Percentiles rank a stretch among this genome's conserved stretches.
phyloP scores from a whole-genome alignment of 1,140 invertebrate genomes.

The Drosophila punjabiensis region DNA sequence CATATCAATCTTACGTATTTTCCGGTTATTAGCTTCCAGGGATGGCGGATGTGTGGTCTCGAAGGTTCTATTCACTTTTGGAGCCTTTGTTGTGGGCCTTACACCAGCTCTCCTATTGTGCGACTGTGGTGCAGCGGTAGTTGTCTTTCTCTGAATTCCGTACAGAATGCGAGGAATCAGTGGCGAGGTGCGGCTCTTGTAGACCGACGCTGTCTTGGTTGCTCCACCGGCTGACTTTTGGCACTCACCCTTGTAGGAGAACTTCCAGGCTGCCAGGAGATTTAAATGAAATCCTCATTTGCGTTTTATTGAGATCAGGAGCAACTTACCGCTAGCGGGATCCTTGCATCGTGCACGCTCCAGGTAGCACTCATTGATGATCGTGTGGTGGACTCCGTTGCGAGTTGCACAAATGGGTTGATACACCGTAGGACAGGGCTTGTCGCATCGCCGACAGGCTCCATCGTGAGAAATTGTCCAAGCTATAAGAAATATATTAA shows the following conservation, averaged over 20 bases:
- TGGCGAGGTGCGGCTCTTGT: background rate
- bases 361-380: constrained; percentile 76
- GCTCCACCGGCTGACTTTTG: background rate
- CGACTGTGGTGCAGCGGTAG: background rate
- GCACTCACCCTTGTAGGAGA: constrained; percentile 60
- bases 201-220: constrained; percentile 7
- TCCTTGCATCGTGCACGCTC: constrained; percentile 72
- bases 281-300: background rate
- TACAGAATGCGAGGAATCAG: constrained; percentile 45
- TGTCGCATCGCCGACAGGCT: constrained; percentile 60
- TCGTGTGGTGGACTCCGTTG: constrained; percentile 70
- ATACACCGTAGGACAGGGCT: constrained; percentile 60
- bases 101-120: background rate
- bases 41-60: constrained; percentile 17
- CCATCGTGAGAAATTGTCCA: constrained; percentile 70
- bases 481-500: constrained; percentile 20
- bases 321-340: constrained; percentile 56
- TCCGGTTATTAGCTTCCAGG: constrained; percentile 59
- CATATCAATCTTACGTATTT: constrained; percentile 63
- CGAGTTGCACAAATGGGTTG: constrained; percentile 69
- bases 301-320: too few species aligned
- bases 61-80: background rate
- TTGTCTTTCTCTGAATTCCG: background rate
- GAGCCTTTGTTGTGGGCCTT: constrained; percentile 1
- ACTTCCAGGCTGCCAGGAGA: constrained; percentile 48